Percentiles rank a stretch among this genome's conserved stretches.
These are phyloP conservation scores for Sitobion miscanthi DNA, from an alignment of 1,140 invertebrate genomes.

Conservation along the genomic window DNA sequence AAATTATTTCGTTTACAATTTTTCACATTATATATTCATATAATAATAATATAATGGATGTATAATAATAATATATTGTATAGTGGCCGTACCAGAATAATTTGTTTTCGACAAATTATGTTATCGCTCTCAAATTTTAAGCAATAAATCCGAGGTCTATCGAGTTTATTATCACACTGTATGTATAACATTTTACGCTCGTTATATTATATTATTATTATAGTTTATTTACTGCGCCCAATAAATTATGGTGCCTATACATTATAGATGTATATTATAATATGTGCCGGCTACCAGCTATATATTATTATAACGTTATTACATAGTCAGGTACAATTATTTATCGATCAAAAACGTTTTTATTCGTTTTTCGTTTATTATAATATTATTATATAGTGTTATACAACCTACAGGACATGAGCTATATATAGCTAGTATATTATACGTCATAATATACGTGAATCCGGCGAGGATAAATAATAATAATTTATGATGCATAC, in stretches of 20 bases:
- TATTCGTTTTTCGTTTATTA: not conserved
- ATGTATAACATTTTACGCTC: not conserved
- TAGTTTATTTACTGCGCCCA: not conserved
- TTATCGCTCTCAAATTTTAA: not conserved
- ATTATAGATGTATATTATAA: not conserved
- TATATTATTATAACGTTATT: not conserved
- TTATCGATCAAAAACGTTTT: conserved; percentile 5
- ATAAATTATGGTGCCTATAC: not conserved
- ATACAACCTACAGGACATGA: not conserved
- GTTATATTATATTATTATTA: conserved; percentile 6
- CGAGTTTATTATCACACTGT: not conserved
- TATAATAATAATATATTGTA: too few species aligned
- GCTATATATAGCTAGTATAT: too few species aligned
- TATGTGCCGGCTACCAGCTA: not conserved
- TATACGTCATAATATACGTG: not conserved
- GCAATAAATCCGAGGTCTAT: not conserved
- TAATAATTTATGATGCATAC: not conserved
- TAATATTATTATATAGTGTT: not conserved
- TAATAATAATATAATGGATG: not conserved
- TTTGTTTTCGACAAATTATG: not conserved
- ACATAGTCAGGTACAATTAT: not conserved
- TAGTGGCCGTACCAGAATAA: not conserved
- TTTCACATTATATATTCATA: not conserved
- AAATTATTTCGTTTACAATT: not conserved
- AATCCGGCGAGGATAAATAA: not conserved